Conservation (phyloP, 35 echinoderm and acorn worm species). For the Nesometra sesokonis region DNA sequence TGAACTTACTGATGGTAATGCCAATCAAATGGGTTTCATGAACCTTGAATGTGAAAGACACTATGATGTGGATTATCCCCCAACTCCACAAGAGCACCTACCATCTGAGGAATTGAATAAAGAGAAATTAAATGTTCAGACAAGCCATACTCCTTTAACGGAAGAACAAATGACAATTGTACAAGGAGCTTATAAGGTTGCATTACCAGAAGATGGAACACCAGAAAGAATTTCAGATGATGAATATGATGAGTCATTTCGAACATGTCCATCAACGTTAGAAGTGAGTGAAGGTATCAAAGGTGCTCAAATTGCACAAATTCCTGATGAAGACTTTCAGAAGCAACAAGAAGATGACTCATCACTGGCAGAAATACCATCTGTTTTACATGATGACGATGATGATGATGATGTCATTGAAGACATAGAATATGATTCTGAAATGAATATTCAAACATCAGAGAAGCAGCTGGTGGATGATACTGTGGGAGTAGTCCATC, state of each 20-base stretch:
- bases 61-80: conserved; percentile 11
- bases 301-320: neutral
- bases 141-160: neutral
- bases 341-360: conserved; percentile 16
- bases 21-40: neutral
- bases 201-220: neutral
- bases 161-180: neutral
- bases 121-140: conserved; percentile 10
- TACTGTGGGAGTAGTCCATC: neutral
- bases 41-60: conserved; percentile 4
- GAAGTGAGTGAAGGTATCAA: neutral
- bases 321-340: conserved; percentile 1
- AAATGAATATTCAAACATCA: neutral
- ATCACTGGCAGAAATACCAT: neutral
- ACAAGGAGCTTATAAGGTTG: neutral
- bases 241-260: neutral
- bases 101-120: neutral
- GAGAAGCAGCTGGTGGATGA: conserved; percentile 12
- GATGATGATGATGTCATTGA: conserved; percentile 22
- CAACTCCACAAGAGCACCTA: neutral
- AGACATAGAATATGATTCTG: neutral
- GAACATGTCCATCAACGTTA: neutral
- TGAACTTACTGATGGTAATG: conserved; percentile 63
- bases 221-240: neutral
- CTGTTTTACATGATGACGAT: neutral